Evolutionary conservation across 1,140 invertebrate species (phyloP).

Genomic region (Drosophila rhopaloa): DNA sequence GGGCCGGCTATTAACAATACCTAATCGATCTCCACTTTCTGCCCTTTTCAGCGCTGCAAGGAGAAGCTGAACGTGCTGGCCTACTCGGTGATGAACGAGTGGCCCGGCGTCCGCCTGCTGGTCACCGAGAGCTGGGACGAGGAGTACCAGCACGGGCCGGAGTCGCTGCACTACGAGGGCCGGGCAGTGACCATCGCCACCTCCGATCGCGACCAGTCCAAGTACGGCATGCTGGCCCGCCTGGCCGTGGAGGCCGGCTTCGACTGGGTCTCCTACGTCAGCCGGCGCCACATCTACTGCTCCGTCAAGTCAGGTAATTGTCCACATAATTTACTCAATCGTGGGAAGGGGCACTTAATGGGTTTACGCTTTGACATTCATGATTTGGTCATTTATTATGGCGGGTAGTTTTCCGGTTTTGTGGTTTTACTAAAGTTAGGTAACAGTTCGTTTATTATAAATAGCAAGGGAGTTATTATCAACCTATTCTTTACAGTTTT

Average conservation of each 20-base stretch:
- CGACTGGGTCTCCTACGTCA: constrained; percentile 99
- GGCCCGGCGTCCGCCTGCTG: constrained; percentile 95
- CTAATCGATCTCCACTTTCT: constrained; percentile 54
- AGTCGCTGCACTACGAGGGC: constrained; percentile 98
- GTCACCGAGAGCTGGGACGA: constrained; percentile 98
- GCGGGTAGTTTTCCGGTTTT: neutral
- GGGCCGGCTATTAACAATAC: constrained; percentile 29
- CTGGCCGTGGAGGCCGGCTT: constrained; percentile 98
- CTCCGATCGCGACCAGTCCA: constrained; percentile 95
- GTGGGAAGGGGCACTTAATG: constrained; percentile 3
- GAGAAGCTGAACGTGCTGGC: constrained; percentile 97
- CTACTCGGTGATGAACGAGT: constrained; percentile 98
- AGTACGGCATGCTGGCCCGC: constrained; percentile 97
- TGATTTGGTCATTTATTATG: constrained; percentile 7
- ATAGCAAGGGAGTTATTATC: too few relatives aligned
- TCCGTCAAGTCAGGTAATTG: constrained; percentile 97
- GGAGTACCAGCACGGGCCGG: constrained; percentile 90
- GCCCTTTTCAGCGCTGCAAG: constrained; percentile 92
- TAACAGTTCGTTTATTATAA: neutral
- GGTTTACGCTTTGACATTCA: neutral
- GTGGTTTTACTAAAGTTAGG: neutral
- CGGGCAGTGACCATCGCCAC: constrained; percentile 98
- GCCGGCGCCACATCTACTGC: constrained; percentile 97
- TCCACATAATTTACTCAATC: constrained; percentile 18
- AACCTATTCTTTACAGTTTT: too few relatives aligned